Evolutionary conservation across 2,113 vertebrate species (phyloP).

Genomic region (Eleginops maclovinus): DNA sequence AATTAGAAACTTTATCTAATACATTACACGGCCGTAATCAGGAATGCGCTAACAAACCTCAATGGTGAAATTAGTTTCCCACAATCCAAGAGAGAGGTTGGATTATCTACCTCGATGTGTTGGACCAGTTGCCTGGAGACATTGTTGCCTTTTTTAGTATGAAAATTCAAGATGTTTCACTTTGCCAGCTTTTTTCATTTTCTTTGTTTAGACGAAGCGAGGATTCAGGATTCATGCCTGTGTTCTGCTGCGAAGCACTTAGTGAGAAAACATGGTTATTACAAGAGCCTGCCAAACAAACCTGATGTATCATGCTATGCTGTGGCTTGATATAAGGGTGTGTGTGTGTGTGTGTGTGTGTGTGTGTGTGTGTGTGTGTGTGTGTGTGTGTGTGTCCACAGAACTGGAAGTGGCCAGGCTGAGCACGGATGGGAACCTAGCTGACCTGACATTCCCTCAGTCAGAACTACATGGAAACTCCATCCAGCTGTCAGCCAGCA

Average conservation of each 20-base stretch:
- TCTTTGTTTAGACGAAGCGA: slow-evolving; percentile 27
- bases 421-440: slow-evolving; percentile 95
- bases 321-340: slow-evolving; percentile 48
- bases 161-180: slow-evolving; percentile 57
- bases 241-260: slow-evolving; percentile 54
- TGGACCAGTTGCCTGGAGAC: slow-evolving; percentile 69
- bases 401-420: slow-evolving; percentile 95
- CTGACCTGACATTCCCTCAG: slow-evolving; percentile 95
- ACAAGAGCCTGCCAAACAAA: slow-evolving; percentile 54
- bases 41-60: slow-evolving; percentile 65
- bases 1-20: slow-evolving; percentile 78
- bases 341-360: slow-evolving; percentile 46
- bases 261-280: slow-evolving; percentile 65
- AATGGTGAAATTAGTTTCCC: slow-evolving; percentile 67
- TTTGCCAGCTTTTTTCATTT: slow-evolving; percentile 33
- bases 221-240: slow-evolving; percentile 34
- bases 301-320: slow-evolving; percentile 45
- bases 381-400: slow-evolving; percentile 60
- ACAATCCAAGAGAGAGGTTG: slow-evolving; percentile 55
- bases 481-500: slow-evolving; percentile 96
- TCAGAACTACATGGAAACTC: slow-evolving; percentile 90
- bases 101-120: slow-evolving; percentile 57
- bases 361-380: slow-evolving; percentile 52
- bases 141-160: slow-evolving; percentile 52
- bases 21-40: slow-evolving; percentile 65